Conservation (phyloP, 2,797 vertebrate species). For the Phrynocephalus guinanensis region DNA sequence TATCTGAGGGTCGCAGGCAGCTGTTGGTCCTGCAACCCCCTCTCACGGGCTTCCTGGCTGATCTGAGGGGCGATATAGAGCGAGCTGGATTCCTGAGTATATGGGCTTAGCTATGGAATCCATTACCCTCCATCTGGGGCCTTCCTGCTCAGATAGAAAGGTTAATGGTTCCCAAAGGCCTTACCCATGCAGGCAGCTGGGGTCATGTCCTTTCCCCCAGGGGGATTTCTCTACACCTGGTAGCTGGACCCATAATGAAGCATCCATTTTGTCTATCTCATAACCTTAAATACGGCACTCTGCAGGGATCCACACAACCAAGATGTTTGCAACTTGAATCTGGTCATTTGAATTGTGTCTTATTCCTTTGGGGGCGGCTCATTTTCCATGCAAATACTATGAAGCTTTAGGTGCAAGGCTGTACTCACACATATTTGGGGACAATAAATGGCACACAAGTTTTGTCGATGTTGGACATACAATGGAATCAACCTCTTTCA, state of each 20-base stretch:
- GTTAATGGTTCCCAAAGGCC: too few relatives aligned
- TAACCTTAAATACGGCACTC: neutral
- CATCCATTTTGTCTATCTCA: neutral
- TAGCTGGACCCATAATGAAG: neutral
- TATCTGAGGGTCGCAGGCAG: too few relatives aligned
- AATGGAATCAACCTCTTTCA: slow-evolving; percentile 57
- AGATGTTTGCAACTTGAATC: neutral
- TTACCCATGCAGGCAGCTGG: too few relatives aligned
- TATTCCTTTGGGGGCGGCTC: neutral
- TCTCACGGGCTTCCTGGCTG: too few relatives aligned
- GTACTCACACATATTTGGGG: neutral
- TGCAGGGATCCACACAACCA: neutral
- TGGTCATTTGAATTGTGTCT: neutral
- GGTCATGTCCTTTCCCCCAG: too few relatives aligned
- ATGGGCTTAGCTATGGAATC: too few relatives aligned
- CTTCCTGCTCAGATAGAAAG: too few relatives aligned
- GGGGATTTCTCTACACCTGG: neutral
- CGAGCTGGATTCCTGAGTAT: too few relatives aligned
- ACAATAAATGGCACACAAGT: slow-evolving; percentile 37
- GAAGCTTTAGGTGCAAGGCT: slow-evolving; percentile 10
- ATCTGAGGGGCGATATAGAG: too few relatives aligned
- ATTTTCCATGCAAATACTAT: slow-evolving; percentile 6
- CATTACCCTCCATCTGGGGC: too few relatives aligned
- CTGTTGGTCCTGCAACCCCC: too few relatives aligned
- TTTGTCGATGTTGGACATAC: slow-evolving; percentile 61